A percentile compares a stretch with the other conserved stretches of the same genome.
Evolutionary conservation across 2,888 invertebrate species (phyloP).

Genomic region (Tuberolachnus salignus): DNA sequence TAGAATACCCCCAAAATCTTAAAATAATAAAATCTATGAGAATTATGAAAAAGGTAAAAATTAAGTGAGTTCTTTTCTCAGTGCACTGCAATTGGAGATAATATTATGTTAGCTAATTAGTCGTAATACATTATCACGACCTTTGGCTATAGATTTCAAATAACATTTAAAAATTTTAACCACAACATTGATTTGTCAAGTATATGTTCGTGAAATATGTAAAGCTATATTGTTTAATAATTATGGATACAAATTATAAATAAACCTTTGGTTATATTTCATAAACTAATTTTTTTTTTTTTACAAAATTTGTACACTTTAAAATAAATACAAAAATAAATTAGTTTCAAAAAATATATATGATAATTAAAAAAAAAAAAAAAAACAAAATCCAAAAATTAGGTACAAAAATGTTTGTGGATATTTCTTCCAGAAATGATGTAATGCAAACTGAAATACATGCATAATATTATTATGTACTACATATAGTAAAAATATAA

Average conservation of each 20-base stretch:
- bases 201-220: too few species aligned
- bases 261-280: slow-evolving; percentile 54
- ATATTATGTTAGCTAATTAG: too few species aligned
- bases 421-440: slow-evolving; percentile 17
- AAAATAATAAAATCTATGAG: too few species aligned
- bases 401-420: slow-evolving; percentile 17
- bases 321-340: slow-evolving; percentile 53
- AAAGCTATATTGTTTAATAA: too few species aligned
- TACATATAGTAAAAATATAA: slow-evolving; percentile 1
- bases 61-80: too few species aligned
- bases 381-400: slow-evolving; percentile 30
- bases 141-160: too few species aligned
- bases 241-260: slow-evolving; percentile 23
- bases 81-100: too few species aligned
- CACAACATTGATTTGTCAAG: too few species aligned
- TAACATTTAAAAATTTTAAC: too few species aligned
- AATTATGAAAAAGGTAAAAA: too few species aligned
- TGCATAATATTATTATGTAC: slow-evolving; percentile 11
- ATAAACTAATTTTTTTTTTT: slow-evolving; percentile 29
- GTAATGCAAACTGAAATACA: slow-evolving; percentile 23
- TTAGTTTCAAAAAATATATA: slow-evolving; percentile 28
- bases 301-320: slow-evolving; percentile 49
- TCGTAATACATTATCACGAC: too few species aligned
- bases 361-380: slow-evolving; percentile 11
- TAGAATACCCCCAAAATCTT: too few species aligned